Base-by-base conservation (phyloP, 2,888 invertebrate species). In the Lutraria lutraria region DNA sequence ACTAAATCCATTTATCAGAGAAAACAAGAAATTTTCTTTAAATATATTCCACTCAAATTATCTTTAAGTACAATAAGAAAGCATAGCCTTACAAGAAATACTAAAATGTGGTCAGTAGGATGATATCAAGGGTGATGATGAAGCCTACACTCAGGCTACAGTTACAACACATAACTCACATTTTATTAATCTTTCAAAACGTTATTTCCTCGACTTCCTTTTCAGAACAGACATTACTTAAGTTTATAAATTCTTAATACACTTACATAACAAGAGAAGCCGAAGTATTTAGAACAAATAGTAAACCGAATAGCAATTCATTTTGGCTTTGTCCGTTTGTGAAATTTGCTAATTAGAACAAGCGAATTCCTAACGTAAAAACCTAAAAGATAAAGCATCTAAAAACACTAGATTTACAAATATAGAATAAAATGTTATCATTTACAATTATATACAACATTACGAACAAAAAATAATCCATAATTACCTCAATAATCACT, bases 401-500 rank as follows among this genome's bases (percentile, higher is more conserved):
- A 68, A 31, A 25, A 2, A 19, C 16, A 76, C 15, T 34, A 12
- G 34, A 76, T 31, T 76, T 34, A 34, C 34, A 16, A 29, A 12
- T 25, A 0, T 76, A 31, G 16, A 2, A 34, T 4, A 1, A 68
- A 68, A 68, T 25, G 25, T 25, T 68, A 68, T 10, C 63, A 68
- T 12, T 68, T 68, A 68, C 63, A 68, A 12, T 12, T 25, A 68
- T 12, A 25, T 68, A 68, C 76, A 15, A 76, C 76, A 76, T 15
- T 31, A 34, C 1, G 0, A 52, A 81, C 53, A 81, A 81, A 52
- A 15, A 81, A 15, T 52, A 52, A 25, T 52, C 10, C 0, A 29
- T 72, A 84, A 63, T 76, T 76, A 54, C 53, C 15, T n/a, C 15
- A 84, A 63, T 16, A 76, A 84, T 21, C 43, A 19, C 52, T 84